phyloP scores from a whole-genome alignment of 1,140 invertebrate genomes.

The Galleria mellonella region DNA sequence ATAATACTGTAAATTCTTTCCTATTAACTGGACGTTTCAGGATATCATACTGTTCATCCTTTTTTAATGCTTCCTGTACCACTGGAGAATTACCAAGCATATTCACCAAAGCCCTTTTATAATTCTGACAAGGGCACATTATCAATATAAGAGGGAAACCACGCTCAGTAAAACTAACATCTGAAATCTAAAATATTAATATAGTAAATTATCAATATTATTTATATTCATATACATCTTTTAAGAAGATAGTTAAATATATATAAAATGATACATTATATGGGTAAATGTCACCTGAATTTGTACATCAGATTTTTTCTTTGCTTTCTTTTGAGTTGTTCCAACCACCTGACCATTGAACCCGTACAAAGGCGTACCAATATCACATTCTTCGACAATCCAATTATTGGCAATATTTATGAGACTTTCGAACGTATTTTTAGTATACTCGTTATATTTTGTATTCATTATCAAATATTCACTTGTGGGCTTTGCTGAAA shows the following conservation, averaged over 20 bases:
- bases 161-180: conserved; percentile 33
- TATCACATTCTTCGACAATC: conserved; percentile 42
- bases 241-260: no score
- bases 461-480: conserved; percentile 45
- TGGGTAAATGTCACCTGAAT: conserved; percentile 24
- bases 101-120: conserved; percentile 40
- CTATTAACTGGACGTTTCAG: conserved; percentile 33
- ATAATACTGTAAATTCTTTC: conserved; percentile 48
- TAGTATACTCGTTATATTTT: conserved; percentile 52
- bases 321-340: conserved; percentile 42
- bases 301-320: conserved; percentile 55
- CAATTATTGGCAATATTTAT: conserved; percentile 61
- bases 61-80: conserved; percentile 39
- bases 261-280: no score
- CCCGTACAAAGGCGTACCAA: conserved; percentile 39
- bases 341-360: conserved; percentile 49
- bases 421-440: conserved; percentile 45
- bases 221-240: no score
- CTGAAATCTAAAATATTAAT: conserved; percentile 30
- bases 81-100: conserved; percentile 39
- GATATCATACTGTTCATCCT: conserved; percentile 38
- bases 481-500: conserved; percentile 40
- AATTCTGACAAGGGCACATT: conserved; percentile 43
- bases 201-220: neutral
- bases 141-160: conserved; percentile 58